Conservation (phyloP, 2,888 invertebrate species). For the Rhagophthalmus giganteus region DNA sequence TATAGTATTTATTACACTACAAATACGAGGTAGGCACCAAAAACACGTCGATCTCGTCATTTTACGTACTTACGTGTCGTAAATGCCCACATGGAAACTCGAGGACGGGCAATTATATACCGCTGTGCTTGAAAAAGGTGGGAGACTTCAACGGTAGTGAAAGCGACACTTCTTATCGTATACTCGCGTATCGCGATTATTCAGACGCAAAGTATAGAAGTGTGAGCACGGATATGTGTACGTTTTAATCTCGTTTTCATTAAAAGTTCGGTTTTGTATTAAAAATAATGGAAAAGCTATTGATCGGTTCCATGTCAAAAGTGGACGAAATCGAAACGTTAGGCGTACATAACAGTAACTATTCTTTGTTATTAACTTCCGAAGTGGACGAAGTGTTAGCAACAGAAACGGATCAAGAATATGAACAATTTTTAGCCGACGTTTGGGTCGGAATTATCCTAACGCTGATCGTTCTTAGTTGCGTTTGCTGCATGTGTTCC, state of each 20-base stretch:
- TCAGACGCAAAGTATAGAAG: slow-evolving; percentile 3
- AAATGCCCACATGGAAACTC: background rate
- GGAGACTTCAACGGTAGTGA: slow-evolving; percentile 43
- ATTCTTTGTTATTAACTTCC: slow-evolving; percentile 38
- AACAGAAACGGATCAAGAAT: slow-evolving; percentile 53
- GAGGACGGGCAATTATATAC: background rate
- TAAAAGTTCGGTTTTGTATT: too few species aligned
- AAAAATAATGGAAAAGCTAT: slow-evolving; percentile 17
- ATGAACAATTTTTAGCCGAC: slow-evolving; percentile 63
- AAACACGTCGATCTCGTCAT: background rate
- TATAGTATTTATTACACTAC: too few species aligned
- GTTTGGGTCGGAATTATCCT: slow-evolving; percentile 67
- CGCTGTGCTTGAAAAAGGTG: slow-evolving; percentile 22
- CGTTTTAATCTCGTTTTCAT: too few species aligned
- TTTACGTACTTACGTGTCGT: background rate
- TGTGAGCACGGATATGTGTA: too few species aligned
- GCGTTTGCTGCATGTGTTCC: slow-evolving; percentile 66
- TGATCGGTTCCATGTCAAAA: background rate
- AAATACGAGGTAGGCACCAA: too few species aligned
- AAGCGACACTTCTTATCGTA: slow-evolving; percentile 32
- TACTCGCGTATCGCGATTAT: slow-evolving; percentile 16
- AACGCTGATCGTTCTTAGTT: slow-evolving; percentile 63
- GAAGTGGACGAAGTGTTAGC: slow-evolving; percentile 37
- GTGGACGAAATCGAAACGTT: slow-evolving; percentile 4
- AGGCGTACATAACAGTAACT: slow-evolving; percentile 19